A percentile compares a stretch with the other conserved stretches of the same genome.
Conservation (phyloP, 1,140 invertebrate species). For the Neocloeon triangulifer region DNA sequence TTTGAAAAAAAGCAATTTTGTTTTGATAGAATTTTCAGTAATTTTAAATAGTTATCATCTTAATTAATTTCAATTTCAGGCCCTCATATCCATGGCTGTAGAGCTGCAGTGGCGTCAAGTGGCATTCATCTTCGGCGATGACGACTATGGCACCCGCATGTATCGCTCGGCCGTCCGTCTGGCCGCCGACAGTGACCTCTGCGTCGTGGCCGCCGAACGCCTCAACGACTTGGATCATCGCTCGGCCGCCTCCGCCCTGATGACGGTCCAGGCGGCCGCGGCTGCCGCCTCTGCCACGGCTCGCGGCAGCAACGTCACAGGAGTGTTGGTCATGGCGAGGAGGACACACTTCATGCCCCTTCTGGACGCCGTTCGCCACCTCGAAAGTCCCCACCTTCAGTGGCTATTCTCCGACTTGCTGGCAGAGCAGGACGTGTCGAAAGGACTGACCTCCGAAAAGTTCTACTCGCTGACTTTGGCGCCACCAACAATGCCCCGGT, state of each 20-base stretch:
- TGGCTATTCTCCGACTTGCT: not conserved
- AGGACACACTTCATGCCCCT: not conserved
- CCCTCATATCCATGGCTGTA: constrained; percentile 12
- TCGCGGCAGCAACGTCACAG: constrained; percentile 4
- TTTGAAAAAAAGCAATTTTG: too few species aligned
- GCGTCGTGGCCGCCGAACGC: constrained; percentile 12
- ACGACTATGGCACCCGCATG: constrained; percentile 12
- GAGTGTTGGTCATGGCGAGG: not conserved
- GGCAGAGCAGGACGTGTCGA: not conserved
- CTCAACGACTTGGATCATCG: too few species aligned
- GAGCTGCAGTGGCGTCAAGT: constrained; percentile 16
- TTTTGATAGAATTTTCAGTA: too few species aligned
- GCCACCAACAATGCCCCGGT: not conserved
- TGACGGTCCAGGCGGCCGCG: too few species aligned
- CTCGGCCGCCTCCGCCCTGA: too few species aligned
- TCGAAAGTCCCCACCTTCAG: not conserved
- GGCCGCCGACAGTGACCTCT: constrained; percentile 7
- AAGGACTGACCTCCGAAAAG: not conserved
- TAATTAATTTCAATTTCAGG: too few species aligned
- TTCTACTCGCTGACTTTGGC: not conserved
- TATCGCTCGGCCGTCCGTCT: constrained; percentile 7
- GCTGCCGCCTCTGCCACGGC: constrained; percentile 8
- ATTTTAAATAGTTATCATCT: too few species aligned
- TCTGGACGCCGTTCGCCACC: not conserved
- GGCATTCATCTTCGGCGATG: constrained; percentile 14